A percentile compares a stretch with the other conserved stretches of the same genome.
These are phyloP conservation scores for Bembecia ichneumoniformis DNA, from an alignment of 2,888 invertebrate species.

Conservation along the genomic window DNA sequence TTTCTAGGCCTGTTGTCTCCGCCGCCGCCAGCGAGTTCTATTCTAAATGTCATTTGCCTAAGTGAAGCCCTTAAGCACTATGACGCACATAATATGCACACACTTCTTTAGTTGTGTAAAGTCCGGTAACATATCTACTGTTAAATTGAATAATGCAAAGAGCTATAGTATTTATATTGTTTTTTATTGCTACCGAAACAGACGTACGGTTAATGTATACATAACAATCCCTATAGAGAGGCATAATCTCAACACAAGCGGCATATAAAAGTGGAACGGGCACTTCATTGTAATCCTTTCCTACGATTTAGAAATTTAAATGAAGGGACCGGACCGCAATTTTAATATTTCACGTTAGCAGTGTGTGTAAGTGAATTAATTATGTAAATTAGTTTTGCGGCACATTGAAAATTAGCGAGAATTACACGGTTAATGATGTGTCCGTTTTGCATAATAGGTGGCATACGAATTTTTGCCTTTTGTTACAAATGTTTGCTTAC, in stretches of 20 bases:
- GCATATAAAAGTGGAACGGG: constrained; percentile 1
- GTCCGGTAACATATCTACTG: too few species aligned
- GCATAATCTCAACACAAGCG: background rate
- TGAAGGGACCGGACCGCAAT: constrained; percentile 40
- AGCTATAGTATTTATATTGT: too few species aligned
- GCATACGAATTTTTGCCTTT: background rate
- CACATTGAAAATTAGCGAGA: constrained; percentile 45
- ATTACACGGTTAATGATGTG: constrained; percentile 30
- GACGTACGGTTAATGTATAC: too few species aligned
- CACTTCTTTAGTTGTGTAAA: too few species aligned
- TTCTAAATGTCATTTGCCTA: too few species aligned
- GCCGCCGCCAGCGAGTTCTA: too few species aligned
- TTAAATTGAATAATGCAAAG: too few species aligned
- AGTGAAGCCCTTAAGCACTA: too few species aligned
- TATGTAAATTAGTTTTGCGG: constrained; percentile 52
- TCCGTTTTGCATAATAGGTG: constrained; percentile 13
- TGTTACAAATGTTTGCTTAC: background rate
- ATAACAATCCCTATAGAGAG: too few species aligned
- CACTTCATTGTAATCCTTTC: constrained; percentile 29
- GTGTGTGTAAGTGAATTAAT: constrained; percentile 48
- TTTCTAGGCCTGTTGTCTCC: too few species aligned
- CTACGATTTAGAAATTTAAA: constrained; percentile 53
- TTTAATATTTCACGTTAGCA: constrained; percentile 42
- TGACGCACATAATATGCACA: too few species aligned
- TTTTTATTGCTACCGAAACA: too few species aligned